These are phyloP conservation scores for Pyrgus malvae DNA, from an alignment of 2,888 invertebrate species.

Conservation along the genomic window DNA sequence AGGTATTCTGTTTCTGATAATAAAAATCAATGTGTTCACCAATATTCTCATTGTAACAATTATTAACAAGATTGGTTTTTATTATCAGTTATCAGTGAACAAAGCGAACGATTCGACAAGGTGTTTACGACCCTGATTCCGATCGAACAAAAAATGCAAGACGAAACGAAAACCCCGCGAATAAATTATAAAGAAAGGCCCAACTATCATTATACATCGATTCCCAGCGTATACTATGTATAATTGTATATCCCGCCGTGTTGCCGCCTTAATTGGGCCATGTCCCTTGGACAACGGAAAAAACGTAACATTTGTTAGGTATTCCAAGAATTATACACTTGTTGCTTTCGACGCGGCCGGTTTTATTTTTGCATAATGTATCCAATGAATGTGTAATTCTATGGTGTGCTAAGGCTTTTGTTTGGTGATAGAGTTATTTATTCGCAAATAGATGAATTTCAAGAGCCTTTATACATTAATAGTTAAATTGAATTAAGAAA, in stretches of 20 bases:
- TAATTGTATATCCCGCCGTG: constrained; percentile 43
- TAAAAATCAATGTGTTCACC: background rate
- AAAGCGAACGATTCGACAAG: constrained; percentile 70
- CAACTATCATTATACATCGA: constrained; percentile 8
- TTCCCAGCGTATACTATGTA: constrained; percentile 14
- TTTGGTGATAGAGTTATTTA: background rate
- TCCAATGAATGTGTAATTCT: constrained; percentile 35
- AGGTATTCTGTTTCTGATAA: no score
- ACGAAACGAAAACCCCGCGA: constrained; percentile 64
- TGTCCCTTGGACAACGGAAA: constrained; percentile 68
- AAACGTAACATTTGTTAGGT: constrained; percentile 79
- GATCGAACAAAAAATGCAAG: constrained; percentile 61
- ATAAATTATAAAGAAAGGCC: constrained; percentile 74
- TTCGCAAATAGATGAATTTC: background rate
- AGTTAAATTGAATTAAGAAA: background rate
- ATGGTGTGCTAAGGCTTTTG: background rate
- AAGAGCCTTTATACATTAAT: background rate
- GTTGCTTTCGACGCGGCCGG: constrained; percentile 50
- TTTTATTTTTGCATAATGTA: constrained; percentile 42
- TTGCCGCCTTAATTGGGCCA: constrained; percentile 75
- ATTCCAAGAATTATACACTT: constrained; percentile 78
- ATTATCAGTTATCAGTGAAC: constrained; percentile 48
- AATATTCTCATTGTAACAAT: background rate
- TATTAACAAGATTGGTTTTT: constrained; percentile 10
- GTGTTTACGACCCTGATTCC: constrained; percentile 77